Evolutionary conservation across 2,888 invertebrate species (phyloP), one percentile per base, ranked within the genome.

Genomic region (Tetragonula carbonaria): DNA sequence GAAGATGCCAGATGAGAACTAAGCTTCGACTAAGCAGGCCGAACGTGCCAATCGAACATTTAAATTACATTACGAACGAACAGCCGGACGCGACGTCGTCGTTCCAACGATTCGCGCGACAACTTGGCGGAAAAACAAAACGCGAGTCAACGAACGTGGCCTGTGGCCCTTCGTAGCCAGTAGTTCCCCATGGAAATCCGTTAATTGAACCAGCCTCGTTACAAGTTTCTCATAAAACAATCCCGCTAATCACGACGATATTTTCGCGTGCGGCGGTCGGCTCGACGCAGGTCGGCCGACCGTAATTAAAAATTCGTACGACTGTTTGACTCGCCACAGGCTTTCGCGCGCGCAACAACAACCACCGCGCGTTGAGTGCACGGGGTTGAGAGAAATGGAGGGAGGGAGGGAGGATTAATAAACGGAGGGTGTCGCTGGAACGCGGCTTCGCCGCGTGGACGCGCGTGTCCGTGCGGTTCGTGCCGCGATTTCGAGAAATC

Each of bases 221-320:
- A 82, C 88, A 84, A 86, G 84, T 88, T 88, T 82, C 82, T 88
- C 89, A 78, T 77, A 82, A 76, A 74, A 82, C 82, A 83, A 82
- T 87, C 74, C 80, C 82, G 84, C 88, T 87, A 87, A 87, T 88
- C 87, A 88, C 81, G 73, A 75, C 80, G 81, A 87, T 88, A 81
- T 80, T 70, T 74, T 70, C 72, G 65, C 57, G 50, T 4, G 33
- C 11, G 21, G 21, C 6, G n/a, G 57, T 5, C 76, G 33, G 51
- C 18, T 38, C 50, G 45, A 45, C 45, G 45, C 45, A 45, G 45
- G 57, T 65, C 55, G n/a, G 57, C 70, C 55, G 18, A 51, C n/a
- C 23, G 76, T 67, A 87, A 88, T 88, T 88, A 88, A 88, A 89
- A 88, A 89, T 89, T 88, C 89, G 80, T 70, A 70, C 84, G 74